Base-by-base conservation (phyloP, 1,140 invertebrate species). In the Steinernema feltiae region DNA sequence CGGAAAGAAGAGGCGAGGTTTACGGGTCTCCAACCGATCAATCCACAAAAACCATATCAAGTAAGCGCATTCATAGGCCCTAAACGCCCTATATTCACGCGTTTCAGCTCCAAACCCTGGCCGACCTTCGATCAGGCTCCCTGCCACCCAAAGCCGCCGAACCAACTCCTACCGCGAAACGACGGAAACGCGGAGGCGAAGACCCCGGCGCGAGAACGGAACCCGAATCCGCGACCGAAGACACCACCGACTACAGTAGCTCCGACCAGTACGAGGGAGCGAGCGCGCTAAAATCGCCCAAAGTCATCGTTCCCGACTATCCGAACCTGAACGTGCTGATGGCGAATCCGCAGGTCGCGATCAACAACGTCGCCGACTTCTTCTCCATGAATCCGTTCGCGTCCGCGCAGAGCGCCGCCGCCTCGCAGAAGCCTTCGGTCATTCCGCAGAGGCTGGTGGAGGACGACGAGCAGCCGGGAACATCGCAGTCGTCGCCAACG, bases 181-280 rank as follows among this genome's bases (percentile, higher is more conserved):
- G 76, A 76, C 69, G 30, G 2, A 18, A 73, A 75, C 35, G 79
- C 63, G 30, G 30, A 74, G 48, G 27, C 18, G 74, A 79, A 31
- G 81, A 80, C 48, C 69, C 76, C 21, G 81, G 81, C 24, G 76
- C 80, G 1, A 31, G 74, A 48, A 82, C 82, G 15, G 82, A 82
- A 69, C 82, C 82, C 12, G 82, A 83, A 69, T 74, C 71, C 32
- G 74, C 72, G 24, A 74, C 74, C 31, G 82, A 82, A 46, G 82
- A 82, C 70, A 82, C 82, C 1, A 83, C 82, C 0, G 82, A 82
- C 46, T 82, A 82, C 35, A 79, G 77, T 29, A 76, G 73, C 30
- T 81, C 79, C 46, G 80, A 80, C 69, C 80, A 81, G 48, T 81
- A 81, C 27, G 80, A 81, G 35, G 75, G 72, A 31, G 76, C 79